These are phyloP conservation scores for Pseudoatta argentina DNA, from an alignment of 1,140 invertebrate genomes.

Conservation along the genomic window DNA sequence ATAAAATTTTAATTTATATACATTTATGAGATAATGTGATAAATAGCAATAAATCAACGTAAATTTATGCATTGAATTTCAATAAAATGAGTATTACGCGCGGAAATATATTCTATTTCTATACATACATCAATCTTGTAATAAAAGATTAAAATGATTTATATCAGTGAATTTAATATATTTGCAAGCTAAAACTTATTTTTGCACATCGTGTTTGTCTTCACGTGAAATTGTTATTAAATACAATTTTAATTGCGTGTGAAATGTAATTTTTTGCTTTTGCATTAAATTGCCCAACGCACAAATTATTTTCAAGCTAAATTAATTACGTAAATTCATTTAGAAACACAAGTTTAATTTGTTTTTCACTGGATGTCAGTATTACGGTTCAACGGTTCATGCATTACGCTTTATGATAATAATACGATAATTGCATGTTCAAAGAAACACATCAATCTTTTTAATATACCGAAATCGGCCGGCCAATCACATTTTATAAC, in stretches of 20 bases:
- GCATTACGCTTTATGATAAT: slow-evolving; percentile 23
- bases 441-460: slow-evolving; percentile 26
- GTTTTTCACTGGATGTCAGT: not conserved
- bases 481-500: not conserved
- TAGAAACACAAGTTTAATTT: slow-evolving; percentile 23
- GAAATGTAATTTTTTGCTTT: slow-evolving; percentile 24
- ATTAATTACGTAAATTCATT: slow-evolving; percentile 30
- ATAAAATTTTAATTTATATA: not conserved
- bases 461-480: not conserved
- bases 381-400: not conserved
- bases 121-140: not conserved
- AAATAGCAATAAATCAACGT: not conserved
- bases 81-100: not conserved
- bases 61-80: slow-evolving; percentile 15
- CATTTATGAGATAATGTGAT: not conserved
- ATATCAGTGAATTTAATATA: not conserved
- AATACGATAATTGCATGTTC: slow-evolving; percentile 16
- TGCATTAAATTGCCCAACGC: slow-evolving; percentile 9
- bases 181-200: not conserved
- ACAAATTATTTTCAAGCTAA: not conserved
- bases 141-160: slow-evolving; percentile 19
- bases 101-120: not conserved
- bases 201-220: slow-evolving; percentile 1
- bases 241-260: slow-evolving; percentile 19
- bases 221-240: not conserved